Evolutionary conservation across 1,140 invertebrate species (phyloP).

Genomic region (Euwallacea similis): DNA sequence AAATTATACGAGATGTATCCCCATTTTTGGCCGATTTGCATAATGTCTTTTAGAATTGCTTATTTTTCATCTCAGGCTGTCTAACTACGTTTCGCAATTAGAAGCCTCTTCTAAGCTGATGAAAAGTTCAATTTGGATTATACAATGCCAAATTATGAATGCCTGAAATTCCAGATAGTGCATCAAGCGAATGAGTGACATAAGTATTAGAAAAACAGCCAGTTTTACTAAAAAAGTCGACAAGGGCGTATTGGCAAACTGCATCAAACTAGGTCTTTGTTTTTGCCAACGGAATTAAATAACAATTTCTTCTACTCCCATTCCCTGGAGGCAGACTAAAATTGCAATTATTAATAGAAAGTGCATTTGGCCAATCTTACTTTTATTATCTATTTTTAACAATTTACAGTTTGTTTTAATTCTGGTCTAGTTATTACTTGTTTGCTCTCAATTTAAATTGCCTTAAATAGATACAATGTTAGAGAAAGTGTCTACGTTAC

Average conservation of each 20-base stretch:
- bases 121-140: constrained; percentile 16
- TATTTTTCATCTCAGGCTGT: not conserved
- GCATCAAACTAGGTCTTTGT: constrained; percentile 15
- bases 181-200: constrained; percentile 21
- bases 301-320: constrained; percentile 14
- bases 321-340: not conserved
- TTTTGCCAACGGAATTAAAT: constrained; percentile 17
- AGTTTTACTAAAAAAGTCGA: constrained; percentile 19
- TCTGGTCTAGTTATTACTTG: constrained; percentile 28
- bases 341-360: constrained; percentile 29
- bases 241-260: constrained; percentile 31
- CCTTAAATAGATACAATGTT: constrained; percentile 38
- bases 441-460: constrained; percentile 36
- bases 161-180: constrained; percentile 12
- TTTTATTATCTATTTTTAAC: constrained; percentile 12
- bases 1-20: not conserved
- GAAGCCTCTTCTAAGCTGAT: not conserved
- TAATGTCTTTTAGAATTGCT: not conserved
- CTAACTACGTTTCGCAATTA: not conserved
- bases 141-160: constrained; percentile 31
- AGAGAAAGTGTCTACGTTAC: constrained; percentile 36
- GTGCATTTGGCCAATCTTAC: constrained; percentile 15
- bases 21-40: not conserved
- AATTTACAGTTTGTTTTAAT: constrained; percentile 28
- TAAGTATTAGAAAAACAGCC: constrained; percentile 20